Evolutionary conservation across 2,797 vertebrate species (phyloP), one percentile per base, ranked within the genome.

Genomic region (Nyctalus aviator): DNA sequence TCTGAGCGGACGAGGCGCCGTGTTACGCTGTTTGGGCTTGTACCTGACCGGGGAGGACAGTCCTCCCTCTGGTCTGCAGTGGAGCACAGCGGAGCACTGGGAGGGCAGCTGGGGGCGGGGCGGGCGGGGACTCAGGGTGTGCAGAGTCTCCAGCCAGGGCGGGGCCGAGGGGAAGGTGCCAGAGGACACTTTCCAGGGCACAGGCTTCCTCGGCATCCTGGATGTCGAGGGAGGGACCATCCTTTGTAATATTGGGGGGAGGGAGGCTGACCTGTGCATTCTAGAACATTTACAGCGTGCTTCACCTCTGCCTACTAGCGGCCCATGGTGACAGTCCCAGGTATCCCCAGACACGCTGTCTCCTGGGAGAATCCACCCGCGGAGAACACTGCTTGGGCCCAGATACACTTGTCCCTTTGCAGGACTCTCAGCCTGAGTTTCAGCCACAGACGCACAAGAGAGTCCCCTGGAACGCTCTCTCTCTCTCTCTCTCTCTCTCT

Each of bases 1-100:
- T 55, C 69, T 44, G 62, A 91, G 88, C 87, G 79, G 78, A 44
- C 37, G 75, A 81, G 77, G 66, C 14, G 23, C 14, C 17, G 5
- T 0, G 5, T 10, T 69, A 57, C 7, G 23, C 23, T 37, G 78
- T 17, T 8, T 15, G 25, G 27, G 14, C 14, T 6, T 3, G 8
- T 17, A 30, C 57, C 21, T 6, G 37, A 75, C 3, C 35, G 55
- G 59, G 11, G 57, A 76, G 35, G 62, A 68, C 62, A n/a, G 35
- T 6, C 21, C 37, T 41, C 50, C 66, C 37, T 44, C 13, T 0
- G 2, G 32, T 50, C 32, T 72, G 41, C 14, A 11, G 27, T 0
- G 21, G 15, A 72, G 9, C 25, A 37, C 37, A 37, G 37, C 37
- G 37, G 37, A 41, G 37, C 37, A 41, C 37, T 41, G 37, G 37